Percentiles rank a stretch among this genome's conserved stretches.
Conservation (phyloP, 1,140 invertebrate species). For the Lethrus apterus region DNA sequence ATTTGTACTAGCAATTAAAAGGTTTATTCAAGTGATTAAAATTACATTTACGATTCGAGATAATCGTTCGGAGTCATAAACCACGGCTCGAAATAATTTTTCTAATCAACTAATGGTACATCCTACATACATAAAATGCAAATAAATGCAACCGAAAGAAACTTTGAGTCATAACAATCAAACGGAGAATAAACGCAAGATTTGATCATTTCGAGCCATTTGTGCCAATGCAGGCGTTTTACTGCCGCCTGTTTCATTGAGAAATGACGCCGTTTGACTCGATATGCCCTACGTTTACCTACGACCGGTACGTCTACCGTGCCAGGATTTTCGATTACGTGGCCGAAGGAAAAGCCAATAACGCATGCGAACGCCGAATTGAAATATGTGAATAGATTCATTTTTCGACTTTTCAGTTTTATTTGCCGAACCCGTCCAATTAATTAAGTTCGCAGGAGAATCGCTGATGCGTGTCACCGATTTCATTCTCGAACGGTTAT, state of each 20-base stretch:
- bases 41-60: too few relatives aligned
- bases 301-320: background rate
- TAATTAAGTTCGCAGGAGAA: slow-evolving; percentile 23
- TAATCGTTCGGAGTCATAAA: too few relatives aligned
- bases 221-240: slow-evolving; percentile 33
- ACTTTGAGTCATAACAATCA: slow-evolving; percentile 27
- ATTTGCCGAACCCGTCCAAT: slow-evolving; percentile 22
- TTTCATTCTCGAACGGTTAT: slow-evolving; percentile 21
- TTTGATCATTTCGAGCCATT: slow-evolving; percentile 35
- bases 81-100: too few relatives aligned
- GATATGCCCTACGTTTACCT: too few relatives aligned
- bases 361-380: background rate
- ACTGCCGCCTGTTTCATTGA: slow-evolving; percentile 14
- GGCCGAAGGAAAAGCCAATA: background rate
- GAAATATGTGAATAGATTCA: background rate
- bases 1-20: too few relatives aligned
- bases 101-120: slow-evolving; percentile 25
- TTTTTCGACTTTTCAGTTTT: slow-evolving; percentile 7
- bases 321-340: background rate
- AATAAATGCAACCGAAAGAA: slow-evolving; percentile 21
- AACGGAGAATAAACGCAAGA: slow-evolving; percentile 31
- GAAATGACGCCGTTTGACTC: slow-evolving; percentile 12
- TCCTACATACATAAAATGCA: slow-evolving; percentile 11
- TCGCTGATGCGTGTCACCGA: slow-evolving; percentile 18
- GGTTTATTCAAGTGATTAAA: too few relatives aligned